phyloP scores from a whole-genome alignment of 2,113 vertebrate genomes.

The Thymallus thymallus region DNA sequence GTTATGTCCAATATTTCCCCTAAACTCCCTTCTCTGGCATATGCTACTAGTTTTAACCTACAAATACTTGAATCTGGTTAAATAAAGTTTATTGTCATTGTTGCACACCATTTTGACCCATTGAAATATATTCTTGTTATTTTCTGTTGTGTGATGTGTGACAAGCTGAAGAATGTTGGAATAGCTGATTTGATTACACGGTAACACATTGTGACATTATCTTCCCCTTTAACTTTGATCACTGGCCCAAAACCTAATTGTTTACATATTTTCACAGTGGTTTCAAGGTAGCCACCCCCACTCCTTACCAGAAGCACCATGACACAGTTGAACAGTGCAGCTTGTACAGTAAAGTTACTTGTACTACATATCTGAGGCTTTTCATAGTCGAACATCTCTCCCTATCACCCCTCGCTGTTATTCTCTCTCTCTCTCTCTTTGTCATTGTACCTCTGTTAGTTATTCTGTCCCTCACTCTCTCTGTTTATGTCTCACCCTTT shows the following conservation, averaged over 20 bases:
- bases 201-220: constrained; percentile 1
- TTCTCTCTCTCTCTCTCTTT: background rate
- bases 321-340: constrained; percentile 43
- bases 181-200: background rate
- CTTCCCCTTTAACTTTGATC: constrained; percentile 18
- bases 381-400: constrained; percentile 31
- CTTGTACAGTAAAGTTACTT: background rate
- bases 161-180: background rate
- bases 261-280: constrained; percentile 55
- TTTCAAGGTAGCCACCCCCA: constrained; percentile 39
- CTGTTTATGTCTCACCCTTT: background rate
- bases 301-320: constrained; percentile 6
- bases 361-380: constrained; percentile 24
- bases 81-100: background rate
- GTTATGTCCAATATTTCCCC: background rate
- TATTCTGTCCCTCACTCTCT: background rate
- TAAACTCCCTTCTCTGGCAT: background rate
- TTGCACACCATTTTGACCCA: background rate
- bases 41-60: background rate
- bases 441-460: background rate
- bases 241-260: constrained; percentile 19
- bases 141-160: background rate
- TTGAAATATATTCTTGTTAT: background rate
- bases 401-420: background rate
- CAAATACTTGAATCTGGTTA: background rate